Conservation (phyloP, 2,888 invertebrate species). For the Sympetrum striolatum region DNA sequence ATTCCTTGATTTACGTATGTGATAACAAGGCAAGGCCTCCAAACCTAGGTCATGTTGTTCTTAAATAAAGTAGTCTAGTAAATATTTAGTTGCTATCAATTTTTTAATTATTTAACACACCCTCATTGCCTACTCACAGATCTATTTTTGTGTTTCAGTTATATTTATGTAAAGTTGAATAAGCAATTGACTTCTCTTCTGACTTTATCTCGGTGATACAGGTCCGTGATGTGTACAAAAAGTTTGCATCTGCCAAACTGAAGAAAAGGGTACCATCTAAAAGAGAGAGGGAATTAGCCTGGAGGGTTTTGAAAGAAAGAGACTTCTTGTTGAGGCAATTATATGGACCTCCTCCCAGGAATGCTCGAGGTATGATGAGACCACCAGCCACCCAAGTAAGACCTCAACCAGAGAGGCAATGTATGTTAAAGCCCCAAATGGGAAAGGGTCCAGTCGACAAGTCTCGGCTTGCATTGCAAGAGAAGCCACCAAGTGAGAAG, state of each 20-base stretch:
- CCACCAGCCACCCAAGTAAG: neutral
- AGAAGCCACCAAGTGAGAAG: neutral
- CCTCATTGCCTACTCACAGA: no score
- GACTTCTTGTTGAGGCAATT: conserved; percentile 8
- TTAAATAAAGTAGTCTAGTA: no score
- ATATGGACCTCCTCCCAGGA: neutral
- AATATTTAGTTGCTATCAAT: no score
- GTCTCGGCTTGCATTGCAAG: neutral
- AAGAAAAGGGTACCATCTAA: conserved; percentile 80
- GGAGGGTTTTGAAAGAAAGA: conserved; percentile 72
- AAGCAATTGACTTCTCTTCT: neutral
- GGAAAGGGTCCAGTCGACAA: neutral
- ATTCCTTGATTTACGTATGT: no score
- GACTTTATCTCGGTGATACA: conserved; percentile 49
- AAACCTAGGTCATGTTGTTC: no score
- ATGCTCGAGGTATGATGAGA: neutral
- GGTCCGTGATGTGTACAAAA: conserved; percentile 84
- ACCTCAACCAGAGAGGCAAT: neutral
- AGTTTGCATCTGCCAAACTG: conserved; percentile 78
- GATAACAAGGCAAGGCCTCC: no score
- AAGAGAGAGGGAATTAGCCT: conserved; percentile 82
- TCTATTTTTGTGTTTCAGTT: no score
- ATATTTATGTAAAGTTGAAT: no score
- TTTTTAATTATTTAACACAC: no score
- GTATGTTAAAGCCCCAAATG: neutral